Percentiles rank a stretch among this genome's conserved stretches.
Conservation (phyloP, 2,113 vertebrate genomes). For the Bothrops jararaca region DNA sequence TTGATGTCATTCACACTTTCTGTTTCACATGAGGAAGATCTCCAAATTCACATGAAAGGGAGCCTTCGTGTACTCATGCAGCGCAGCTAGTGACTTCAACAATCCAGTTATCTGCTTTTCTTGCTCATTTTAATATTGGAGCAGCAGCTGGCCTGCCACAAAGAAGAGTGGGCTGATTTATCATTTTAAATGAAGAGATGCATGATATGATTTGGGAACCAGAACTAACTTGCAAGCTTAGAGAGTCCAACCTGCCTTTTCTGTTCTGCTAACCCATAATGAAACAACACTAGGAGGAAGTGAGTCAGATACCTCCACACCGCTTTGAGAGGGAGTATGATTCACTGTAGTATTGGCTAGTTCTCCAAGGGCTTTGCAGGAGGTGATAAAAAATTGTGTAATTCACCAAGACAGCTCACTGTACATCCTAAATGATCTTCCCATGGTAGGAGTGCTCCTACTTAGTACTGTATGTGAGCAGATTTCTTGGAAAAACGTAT, state of each 20-base stretch:
- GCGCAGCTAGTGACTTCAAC: background rate
- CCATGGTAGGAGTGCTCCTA: slow-evolving; percentile 61
- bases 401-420: slow-evolving; percentile 58
- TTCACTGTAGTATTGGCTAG: slow-evolving; percentile 35
- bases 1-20: background rate
- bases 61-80: background rate
- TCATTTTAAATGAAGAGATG: background rate
- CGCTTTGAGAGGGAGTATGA: slow-evolving; percentile 49
- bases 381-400: slow-evolving; percentile 63
- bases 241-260: background rate
- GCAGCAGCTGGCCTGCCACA: background rate
- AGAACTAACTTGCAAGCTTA: background rate
- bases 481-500: slow-evolving; percentile 67
- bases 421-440: slow-evolving; percentile 63
- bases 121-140: background rate
- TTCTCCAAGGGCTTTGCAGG: slow-evolving; percentile 47
- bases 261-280: slow-evolving; percentile 26
- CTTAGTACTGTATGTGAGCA: slow-evolving; percentile 59
- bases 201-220: background rate
- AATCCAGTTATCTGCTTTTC: background rate
- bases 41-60: background rate
- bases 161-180: background rate
- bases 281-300: slow-evolving; percentile 56
- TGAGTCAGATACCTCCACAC: slow-evolving; percentile 59
- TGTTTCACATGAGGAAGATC: background rate